phyloP scores from a whole-genome alignment of 2,888 invertebrate genomes.

The Lingula anatina region DNA sequence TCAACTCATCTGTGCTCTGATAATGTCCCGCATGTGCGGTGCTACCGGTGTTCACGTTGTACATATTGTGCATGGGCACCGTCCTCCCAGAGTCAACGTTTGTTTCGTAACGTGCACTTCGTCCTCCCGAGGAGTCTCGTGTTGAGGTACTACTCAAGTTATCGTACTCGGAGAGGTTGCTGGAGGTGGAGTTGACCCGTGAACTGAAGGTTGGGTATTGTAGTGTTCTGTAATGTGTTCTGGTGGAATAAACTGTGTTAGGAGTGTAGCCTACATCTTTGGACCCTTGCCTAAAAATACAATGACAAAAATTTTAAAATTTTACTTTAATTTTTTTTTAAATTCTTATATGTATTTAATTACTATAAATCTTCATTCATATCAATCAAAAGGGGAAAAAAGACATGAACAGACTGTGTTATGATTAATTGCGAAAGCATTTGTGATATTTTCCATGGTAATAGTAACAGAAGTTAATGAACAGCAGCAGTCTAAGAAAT shows the following conservation, averaged over 20 bases:
- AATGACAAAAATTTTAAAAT: too few species aligned
- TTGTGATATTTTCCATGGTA: too few species aligned
- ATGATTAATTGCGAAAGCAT: too few species aligned
- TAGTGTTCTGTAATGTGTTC: slow-evolving; percentile 49
- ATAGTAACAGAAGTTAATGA: too few species aligned
- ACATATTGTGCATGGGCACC: slow-evolving; percentile 46
- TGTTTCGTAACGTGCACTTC: slow-evolving; percentile 16
- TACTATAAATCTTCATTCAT: too few species aligned
- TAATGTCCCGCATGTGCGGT: slow-evolving; percentile 48
- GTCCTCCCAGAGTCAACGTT: slow-evolving; percentile 32
- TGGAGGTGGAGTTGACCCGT: slow-evolving; percentile 23
- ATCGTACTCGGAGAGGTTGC: slow-evolving; percentile 40
- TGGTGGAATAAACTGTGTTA: slow-evolving; percentile 42
- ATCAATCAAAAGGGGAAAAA: too few species aligned
- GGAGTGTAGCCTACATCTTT: too few species aligned
- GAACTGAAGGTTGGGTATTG: slow-evolving; percentile 47
- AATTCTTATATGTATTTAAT: too few species aligned
- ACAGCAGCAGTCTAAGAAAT: too few species aligned
- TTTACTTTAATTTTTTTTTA: too few species aligned
- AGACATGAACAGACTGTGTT: too few species aligned
- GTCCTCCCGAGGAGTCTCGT: slow-evolving; percentile 6
- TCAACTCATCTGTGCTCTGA: slow-evolving; percentile 40
- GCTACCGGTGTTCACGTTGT: slow-evolving; percentile 51
- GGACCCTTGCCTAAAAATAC: too few species aligned
- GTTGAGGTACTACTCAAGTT: slow-evolving; percentile 16